A percentile compares a stretch with the other conserved stretches of the same genome.
These are phyloP conservation scores for Torymus tubicola DNA, from an alignment of 2,888 invertebrate genomes.

Conservation along the genomic window DNA sequence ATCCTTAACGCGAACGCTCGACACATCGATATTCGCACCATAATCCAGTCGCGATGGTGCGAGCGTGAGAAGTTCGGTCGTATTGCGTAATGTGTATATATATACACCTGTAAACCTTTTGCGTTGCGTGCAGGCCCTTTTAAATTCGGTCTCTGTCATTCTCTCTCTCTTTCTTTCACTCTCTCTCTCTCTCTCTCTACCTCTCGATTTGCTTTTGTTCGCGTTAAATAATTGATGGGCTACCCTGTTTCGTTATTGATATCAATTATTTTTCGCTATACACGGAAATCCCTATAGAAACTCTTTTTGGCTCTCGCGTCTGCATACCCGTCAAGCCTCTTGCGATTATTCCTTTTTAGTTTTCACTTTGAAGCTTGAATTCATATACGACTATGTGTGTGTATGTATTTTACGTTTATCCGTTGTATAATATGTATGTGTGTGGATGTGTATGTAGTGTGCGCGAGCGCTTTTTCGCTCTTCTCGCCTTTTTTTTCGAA, in stretches of 20 bases:
- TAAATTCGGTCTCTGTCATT: no score
- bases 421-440: no score
- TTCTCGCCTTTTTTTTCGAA: slow-evolving; percentile 9
- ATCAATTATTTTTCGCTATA: slow-evolving; percentile 67
- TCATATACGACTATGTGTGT: not conserved
- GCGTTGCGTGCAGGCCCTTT: no score
- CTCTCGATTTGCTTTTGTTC: slow-evolving; percentile 13
- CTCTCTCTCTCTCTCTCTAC: slow-evolving; percentile 55
- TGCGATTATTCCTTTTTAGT: not conserved
- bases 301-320: not conserved
- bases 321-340: slow-evolving; percentile 8
- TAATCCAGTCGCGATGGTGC: no score
- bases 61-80: no score
- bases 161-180: not conserved
- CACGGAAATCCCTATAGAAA: slow-evolving; percentile 43
- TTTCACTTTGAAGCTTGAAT: slow-evolving; percentile 25
- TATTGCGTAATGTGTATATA: no score
- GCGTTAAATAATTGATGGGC: slow-evolving; percentile 74
- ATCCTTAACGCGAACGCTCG: no score
- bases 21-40: no score
- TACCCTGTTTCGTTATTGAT: slow-evolving; percentile 76
- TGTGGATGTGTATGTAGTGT: no score
- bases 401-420: no score
- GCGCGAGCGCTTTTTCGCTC: slow-evolving; percentile 23
- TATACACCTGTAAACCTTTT: no score